These are phyloP conservation scores for Caenorhabditis uteleia DNA, from an alignment of 2,888 invertebrate genomes.

Conservation along the genomic window DNA sequence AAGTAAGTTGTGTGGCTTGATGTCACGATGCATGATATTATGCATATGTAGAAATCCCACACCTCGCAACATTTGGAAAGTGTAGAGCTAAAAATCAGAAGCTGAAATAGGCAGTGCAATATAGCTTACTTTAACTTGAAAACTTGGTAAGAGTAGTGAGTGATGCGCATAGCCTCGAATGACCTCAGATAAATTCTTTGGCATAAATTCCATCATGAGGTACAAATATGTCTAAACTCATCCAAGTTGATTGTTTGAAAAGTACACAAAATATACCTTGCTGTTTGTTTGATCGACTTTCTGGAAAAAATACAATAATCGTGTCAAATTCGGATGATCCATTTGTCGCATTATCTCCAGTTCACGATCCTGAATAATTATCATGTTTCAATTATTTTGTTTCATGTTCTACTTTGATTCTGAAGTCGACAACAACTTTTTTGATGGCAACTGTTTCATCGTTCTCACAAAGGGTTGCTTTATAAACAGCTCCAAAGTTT, in stretches of 20 bases:
- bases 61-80: slow-evolving; percentile 43
- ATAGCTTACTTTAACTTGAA: slow-evolving; percentile 24
- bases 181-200: slow-evolving; percentile 27
- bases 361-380: slow-evolving; percentile 33
- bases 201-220: slow-evolving; percentile 46
- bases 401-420: slow-evolving; percentile 34
- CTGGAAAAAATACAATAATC: slow-evolving; percentile 34
- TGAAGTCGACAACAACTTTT: slow-evolving; percentile 32
- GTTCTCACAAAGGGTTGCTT: slow-evolving; percentile 31
- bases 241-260: not conserved
- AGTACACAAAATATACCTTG: not conserved
- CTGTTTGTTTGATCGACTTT: slow-evolving; percentile 4
- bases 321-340: slow-evolving; percentile 44
- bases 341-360: slow-evolving; percentile 37
- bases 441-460: slow-evolving; percentile 43
- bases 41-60: slow-evolving; percentile 39
- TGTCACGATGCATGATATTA: slow-evolving; percentile 46
- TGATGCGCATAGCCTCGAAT: slow-evolving; percentile 20
- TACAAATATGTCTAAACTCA: slow-evolving; percentile 23
- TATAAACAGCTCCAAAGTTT: slow-evolving; percentile 40
- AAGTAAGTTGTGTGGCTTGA: slow-evolving; percentile 53
- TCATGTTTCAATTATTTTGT: not conserved
- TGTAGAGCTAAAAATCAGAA: too few relatives aligned
- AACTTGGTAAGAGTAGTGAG: slow-evolving; percentile 18
- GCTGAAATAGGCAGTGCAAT: slow-evolving; percentile 9